These are phyloP conservation scores for Nasonia giraulti DNA, from an alignment of 1,140 invertebrate species.

Conservation along the genomic window DNA sequence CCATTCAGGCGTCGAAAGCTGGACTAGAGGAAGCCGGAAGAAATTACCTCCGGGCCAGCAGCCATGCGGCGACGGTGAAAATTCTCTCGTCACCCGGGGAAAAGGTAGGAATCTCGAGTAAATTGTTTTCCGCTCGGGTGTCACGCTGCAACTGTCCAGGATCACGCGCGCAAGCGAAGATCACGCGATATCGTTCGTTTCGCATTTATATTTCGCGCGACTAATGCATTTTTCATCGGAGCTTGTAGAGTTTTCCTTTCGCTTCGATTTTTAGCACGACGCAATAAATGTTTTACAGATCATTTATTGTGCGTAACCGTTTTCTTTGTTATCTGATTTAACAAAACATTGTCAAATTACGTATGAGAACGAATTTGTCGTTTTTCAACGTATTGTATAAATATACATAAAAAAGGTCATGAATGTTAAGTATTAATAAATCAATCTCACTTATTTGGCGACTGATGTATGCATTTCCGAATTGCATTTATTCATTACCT, in stretches of 20 bases:
- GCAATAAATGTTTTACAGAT: no score
- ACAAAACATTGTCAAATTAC: no score
- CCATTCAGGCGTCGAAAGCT: conserved; percentile 1
- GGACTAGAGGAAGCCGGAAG: conserved; percentile 12
- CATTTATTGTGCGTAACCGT: no score
- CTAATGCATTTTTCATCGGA: neutral
- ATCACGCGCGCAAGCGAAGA: neutral
- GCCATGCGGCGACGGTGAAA: neutral
- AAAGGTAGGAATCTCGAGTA: conserved; percentile 39
- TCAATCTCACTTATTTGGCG: conserved; percentile 10
- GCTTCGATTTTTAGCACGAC: no score
- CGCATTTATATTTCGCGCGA: neutral
- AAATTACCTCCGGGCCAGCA: conserved; percentile 37
- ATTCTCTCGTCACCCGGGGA: conserved; percentile 19
- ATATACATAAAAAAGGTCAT: neutral
- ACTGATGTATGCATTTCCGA: neutral
- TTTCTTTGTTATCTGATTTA: no score
- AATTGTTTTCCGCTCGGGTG: conserved; percentile 50
- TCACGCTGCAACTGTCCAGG: neutral
- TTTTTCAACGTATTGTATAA: no score
- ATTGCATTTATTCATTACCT: conserved; percentile 35
- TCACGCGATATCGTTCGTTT: neutral
- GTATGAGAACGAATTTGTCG: no score
- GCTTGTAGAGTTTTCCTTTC: neutral
- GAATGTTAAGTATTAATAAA: conserved; percentile 17